Conservation (phyloP, 1,140 invertebrate species). For the Panagrolaimus sp. region DNA sequence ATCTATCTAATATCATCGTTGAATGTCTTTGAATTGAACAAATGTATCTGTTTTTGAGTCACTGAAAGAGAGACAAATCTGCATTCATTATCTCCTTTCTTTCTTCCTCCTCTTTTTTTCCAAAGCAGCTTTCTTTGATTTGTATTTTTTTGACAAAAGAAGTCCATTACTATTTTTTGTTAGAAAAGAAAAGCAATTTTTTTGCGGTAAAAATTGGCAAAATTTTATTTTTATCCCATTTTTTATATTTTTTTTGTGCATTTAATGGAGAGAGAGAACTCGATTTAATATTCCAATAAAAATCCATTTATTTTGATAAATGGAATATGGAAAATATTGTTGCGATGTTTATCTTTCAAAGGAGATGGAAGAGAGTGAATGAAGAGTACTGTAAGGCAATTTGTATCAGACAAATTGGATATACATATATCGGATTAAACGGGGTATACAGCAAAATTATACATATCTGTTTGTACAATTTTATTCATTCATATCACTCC, state of each 20-base stretch:
- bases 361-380: too few species aligned
- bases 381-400: too few species aligned
- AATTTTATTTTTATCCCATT: neutral
- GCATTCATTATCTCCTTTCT: neutral
- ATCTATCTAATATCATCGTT: neutral
- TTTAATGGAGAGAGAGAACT: neutral
- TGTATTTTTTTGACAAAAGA: neutral
- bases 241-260: slow-evolving; percentile 1
- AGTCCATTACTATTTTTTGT: neutral
- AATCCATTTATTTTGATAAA: too few species aligned
- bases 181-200: neutral
- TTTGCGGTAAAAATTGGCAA: neutral
- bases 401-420: too few species aligned
- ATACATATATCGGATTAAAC: too few species aligned
- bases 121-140: neutral
- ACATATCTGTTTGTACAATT: too few species aligned
- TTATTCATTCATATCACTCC: too few species aligned
- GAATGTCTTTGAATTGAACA: neutral
- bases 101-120: neutral
- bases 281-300: too few species aligned
- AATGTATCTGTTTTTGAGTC: neutral
- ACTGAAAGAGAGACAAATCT: neutral
- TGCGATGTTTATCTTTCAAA: too few species aligned
- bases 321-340: too few species aligned
- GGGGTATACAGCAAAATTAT: too few species aligned